Evolutionary conservation across 2,797 vertebrate genomes (phyloP).

Genomic region (Cossypha polioptera): DNA sequence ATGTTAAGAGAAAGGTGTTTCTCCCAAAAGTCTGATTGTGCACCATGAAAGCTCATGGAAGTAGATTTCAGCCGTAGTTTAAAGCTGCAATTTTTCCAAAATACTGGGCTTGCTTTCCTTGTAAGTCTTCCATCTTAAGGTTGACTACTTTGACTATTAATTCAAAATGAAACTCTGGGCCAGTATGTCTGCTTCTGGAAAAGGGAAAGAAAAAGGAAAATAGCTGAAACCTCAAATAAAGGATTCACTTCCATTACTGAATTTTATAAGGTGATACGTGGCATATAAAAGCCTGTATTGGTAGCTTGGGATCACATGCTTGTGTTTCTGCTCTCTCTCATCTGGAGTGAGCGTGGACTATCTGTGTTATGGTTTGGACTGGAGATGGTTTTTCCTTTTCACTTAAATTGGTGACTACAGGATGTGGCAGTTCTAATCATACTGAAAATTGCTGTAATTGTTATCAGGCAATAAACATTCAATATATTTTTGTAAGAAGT

Average conservation of each 20-base stretch:
- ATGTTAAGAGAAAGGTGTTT: background rate
- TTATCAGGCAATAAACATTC: conserved; percentile 65
- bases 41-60: background rate
- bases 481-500: conserved; percentile 35
- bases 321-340: conserved; percentile 32
- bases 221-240: conserved; percentile 17
- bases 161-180: conserved; percentile 12
- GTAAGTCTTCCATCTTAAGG: background rate
- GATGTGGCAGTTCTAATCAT: conserved; percentile 58
- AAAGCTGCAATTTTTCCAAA: background rate
- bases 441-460: conserved; percentile 53
- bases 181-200: background rate
- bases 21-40: background rate
- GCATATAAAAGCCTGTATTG: conserved; percentile 14
- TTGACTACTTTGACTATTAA: background rate
- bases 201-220: conserved; percentile 9
- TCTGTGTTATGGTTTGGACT: conserved; percentile 45
- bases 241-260: conserved; percentile 44
- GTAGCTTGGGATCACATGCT: conserved; percentile 27
- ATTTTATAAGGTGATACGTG: conserved; percentile 55
- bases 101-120: background rate
- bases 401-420: conserved; percentile 57
- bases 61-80: background rate
- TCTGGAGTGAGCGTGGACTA: conserved; percentile 22
- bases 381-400: conserved; percentile 39